Base-by-base conservation (phyloP, 2,797 vertebrate genomes). In the Lithobates pipiens region DNA sequence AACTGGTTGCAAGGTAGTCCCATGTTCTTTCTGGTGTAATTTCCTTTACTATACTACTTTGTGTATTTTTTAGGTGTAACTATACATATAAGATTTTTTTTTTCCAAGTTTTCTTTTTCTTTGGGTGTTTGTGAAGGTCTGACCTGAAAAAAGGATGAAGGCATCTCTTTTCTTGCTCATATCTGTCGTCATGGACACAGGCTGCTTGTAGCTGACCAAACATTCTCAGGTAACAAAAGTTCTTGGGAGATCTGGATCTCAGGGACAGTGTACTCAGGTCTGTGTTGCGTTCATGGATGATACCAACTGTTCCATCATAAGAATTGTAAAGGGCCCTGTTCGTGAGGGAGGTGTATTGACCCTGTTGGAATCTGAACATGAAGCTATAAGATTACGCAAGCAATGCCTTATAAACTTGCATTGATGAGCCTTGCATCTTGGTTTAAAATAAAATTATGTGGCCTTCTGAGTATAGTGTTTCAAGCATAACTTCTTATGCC, bases 271-370 rank as follows among this genome's bases (percentile, higher is more conserved):
- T 91, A 99, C 98, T 99, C 69, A 96, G 32, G 32, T 32, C 32
- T 32, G 97, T 0, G 98, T 99, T 80, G 98, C 99, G 88, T 99
- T 99, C 90, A 99, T 99, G 98, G 98, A 99, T 15, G 98, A 99
- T 90, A 99, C 97, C 85, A 99, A 98, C 91, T 95, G 98, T 46
- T 98, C 98, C 72, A 99, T 99, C 93, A 99, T 99, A 93, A 97
- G 98, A 89, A 99, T 99, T 5, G 98, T 99, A 88, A 99, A 99
- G 92, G 98, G 98, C 3, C 98, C 98, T 0, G 98, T 99, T 78
- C 95, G 98, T 23, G 98, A 99, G 84, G 98, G 98, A 8, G 98
- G 99, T 46, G 98, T 99, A 27, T 95, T 99, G 46, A 99, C 98
- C 1, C 95, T 99, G 6, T 91, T 99, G 84, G 98, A 99, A 91